These are phyloP conservation scores for Chelonoidis abingdonii DNA, from an alignment of 2,113 vertebrate genomes.

Conservation along the genomic window DNA sequence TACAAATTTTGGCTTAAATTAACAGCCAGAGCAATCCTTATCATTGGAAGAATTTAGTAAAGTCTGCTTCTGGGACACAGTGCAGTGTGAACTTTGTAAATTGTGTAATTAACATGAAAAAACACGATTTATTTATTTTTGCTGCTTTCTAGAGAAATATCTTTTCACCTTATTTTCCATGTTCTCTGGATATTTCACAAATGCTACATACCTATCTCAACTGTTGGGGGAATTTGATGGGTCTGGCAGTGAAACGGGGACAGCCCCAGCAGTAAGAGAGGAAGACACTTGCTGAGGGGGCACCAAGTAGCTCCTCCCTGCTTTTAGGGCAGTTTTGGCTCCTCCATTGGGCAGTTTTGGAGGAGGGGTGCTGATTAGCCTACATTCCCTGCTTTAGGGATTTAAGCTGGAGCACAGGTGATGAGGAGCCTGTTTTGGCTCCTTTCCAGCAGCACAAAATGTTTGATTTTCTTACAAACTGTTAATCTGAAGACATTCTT, in stretches of 20 bases:
- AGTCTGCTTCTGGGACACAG: not conserved
- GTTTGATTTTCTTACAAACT: not conserved
- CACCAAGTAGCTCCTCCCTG: not conserved
- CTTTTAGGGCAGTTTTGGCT: no score
- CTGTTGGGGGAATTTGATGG: not conserved
- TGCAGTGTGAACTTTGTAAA: fast-evolving
- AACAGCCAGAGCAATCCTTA: not conserved
- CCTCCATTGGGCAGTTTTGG: not conserved
- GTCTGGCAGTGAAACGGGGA: no score
- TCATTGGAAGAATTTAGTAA: not conserved
- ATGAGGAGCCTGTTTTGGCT: not conserved
- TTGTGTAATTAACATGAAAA: not conserved
- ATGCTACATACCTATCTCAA: not conserved
- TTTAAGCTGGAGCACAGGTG: not conserved
- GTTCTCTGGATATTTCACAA: not conserved
- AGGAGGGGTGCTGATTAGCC: not conserved
- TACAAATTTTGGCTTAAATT: not conserved
- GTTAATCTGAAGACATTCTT: not conserved
- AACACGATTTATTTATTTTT: not conserved
- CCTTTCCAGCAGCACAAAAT: not conserved
- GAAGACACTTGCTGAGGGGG: not conserved
- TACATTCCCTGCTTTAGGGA: not conserved
- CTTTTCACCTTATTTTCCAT: not conserved
- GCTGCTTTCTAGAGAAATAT: not conserved
- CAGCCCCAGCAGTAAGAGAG: not conserved